Percentiles rank a stretch among this genome's conserved stretches.
Conservation (phyloP, 2,113 vertebrate species). For the Emberiza fucata region DNA sequence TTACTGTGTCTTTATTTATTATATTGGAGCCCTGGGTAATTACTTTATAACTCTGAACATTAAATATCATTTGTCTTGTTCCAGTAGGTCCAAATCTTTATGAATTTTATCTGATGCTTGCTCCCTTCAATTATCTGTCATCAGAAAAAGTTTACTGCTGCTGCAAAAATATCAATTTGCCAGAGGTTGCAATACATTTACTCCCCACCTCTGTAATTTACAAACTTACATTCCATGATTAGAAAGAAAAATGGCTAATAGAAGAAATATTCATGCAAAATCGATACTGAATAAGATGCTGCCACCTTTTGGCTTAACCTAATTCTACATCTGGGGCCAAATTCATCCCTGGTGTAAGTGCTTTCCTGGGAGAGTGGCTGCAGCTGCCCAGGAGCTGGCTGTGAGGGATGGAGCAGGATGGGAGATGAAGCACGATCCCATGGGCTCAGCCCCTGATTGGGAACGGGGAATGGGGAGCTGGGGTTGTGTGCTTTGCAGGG, state of each 20-base stretch:
- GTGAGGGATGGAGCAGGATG: background rate
- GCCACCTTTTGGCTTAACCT: slow-evolving; percentile 55
- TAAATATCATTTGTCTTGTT: slow-evolving; percentile 43
- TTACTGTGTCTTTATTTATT: slow-evolving; percentile 22
- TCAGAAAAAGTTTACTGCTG: slow-evolving; percentile 32
- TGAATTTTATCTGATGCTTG: background rate
- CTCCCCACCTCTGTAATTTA: slow-evolving; percentile 45
- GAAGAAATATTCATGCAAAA: background rate
- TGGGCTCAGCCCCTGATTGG: background rate
- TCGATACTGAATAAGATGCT: slow-evolving; percentile 34
- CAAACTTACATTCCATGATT: slow-evolving; percentile 31
- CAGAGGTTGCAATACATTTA: slow-evolving; percentile 22
- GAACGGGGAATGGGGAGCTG: too few relatives aligned
- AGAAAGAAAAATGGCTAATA: slow-evolving; percentile 44
- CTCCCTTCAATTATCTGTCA: slow-evolving; percentile 28
- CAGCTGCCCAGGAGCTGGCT: background rate
- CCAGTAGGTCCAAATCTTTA: slow-evolving; percentile 30
- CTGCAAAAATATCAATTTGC: slow-evolving; percentile 60
- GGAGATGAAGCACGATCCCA: accelerated
- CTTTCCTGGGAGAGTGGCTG: background rate
- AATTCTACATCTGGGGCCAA: slow-evolving; percentile 27
- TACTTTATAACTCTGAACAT: slow-evolving; percentile 30
- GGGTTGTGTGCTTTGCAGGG: background rate
- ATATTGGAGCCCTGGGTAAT: slow-evolving; percentile 15
- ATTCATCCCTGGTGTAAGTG: background rate